Conservation (phyloP, 2,797 vertebrate species). For the Cygnus olor region DNA sequence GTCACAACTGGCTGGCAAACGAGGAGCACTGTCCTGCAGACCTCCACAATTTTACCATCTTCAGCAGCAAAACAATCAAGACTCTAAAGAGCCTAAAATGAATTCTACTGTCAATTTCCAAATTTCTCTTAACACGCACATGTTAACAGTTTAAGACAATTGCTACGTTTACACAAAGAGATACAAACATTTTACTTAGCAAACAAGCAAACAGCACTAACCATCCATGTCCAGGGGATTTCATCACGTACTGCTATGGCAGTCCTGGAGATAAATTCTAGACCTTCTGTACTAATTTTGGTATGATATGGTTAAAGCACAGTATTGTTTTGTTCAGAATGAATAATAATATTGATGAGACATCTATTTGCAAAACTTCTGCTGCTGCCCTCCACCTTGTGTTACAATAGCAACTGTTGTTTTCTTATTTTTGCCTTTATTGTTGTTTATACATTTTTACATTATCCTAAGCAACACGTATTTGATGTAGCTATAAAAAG, state of each 20-base stretch:
- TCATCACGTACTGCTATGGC: not conserved
- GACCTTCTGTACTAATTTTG: not conserved
- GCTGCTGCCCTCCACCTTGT: not conserved
- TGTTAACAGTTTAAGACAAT: not conserved
- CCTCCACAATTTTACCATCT: not conserved
- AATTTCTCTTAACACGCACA: not conserved
- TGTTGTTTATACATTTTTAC: not conserved
- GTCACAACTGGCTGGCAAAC: too few relatives aligned
- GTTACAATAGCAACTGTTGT: not conserved
- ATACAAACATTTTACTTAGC: not conserved
- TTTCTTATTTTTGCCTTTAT: conserved; percentile 1
- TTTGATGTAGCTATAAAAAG: conserved; percentile 61
- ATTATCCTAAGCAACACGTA: conserved; percentile 34
- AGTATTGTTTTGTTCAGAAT: not conserved
- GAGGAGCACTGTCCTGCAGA: not conserved
- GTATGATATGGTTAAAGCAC: not conserved
- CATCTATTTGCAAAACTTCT: not conserved
- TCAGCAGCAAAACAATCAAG: not conserved
- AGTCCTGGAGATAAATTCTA: not conserved
- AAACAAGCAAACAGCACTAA: not conserved
- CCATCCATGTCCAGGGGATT: not conserved
- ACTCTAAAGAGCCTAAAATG: not conserved
- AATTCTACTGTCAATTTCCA: not conserved
- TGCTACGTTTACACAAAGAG: not conserved
- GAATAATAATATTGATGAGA: not conserved